phyloP scores from a whole-genome alignment of 2,797 vertebrate genomes.

The Rhinichthys osculus region DNA sequence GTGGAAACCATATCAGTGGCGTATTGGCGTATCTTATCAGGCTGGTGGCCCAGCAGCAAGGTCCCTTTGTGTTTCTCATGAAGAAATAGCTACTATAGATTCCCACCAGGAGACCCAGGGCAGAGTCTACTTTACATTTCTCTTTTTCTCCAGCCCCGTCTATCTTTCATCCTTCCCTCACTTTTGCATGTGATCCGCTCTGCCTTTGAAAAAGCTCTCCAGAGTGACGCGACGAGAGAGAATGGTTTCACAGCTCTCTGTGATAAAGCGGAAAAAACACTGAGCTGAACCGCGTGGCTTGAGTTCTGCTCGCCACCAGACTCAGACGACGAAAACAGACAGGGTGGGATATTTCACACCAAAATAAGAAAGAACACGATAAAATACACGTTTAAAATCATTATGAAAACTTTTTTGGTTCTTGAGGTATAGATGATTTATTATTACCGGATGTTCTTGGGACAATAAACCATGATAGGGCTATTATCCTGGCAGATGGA shows the following conservation, averaged over 20 bases:
- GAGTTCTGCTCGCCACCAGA: not conserved
- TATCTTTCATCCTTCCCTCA: slow-evolving; percentile 31
- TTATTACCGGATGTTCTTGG: slow-evolving; percentile 19
- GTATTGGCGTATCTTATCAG: slow-evolving; percentile 76
- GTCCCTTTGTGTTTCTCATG: slow-evolving; percentile 69
- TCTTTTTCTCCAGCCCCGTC: slow-evolving; percentile 34
- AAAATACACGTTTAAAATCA: not conserved
- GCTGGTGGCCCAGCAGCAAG: slow-evolving; percentile 66
- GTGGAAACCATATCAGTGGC: slow-evolving; percentile 71
- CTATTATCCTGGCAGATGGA: slow-evolving; percentile 49
- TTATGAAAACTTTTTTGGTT: not conserved
- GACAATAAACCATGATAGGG: slow-evolving; percentile 33
- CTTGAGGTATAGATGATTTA: slow-evolving; percentile 27
- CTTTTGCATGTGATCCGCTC: slow-evolving; percentile 37
- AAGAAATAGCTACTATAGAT: slow-evolving; percentile 65
- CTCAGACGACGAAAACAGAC: slow-evolving; percentile 11
- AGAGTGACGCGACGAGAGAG: slow-evolving; percentile 51
- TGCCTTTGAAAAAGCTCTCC: slow-evolving; percentile 51
- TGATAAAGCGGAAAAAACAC: slow-evolving; percentile 36
- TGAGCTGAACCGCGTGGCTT: slow-evolving; percentile 18
- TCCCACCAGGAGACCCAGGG: slow-evolving; percentile 49
- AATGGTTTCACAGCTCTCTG: slow-evolving; percentile 51
- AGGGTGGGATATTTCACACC: slow-evolving; percentile 16
- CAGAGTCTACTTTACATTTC: slow-evolving; percentile 51
- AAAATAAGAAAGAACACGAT: slow-evolving; percentile 11